Evolutionary conservation across 2,113 vertebrate genomes (phyloP), one percentile per base, ranked within the genome.

Genomic region (Etheostoma spectabile): DNA sequence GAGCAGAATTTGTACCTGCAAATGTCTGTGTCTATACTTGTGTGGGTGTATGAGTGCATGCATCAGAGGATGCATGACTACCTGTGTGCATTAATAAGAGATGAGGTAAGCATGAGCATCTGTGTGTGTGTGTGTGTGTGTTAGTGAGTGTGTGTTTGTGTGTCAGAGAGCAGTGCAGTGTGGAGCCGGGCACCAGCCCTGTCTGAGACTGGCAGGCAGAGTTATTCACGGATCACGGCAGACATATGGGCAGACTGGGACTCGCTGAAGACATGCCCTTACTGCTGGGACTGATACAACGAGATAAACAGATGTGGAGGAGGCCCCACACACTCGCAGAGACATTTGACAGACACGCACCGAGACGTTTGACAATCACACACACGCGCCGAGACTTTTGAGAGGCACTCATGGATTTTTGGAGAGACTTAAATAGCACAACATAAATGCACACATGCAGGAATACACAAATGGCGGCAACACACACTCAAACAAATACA

Each of bases 161-260:
- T 52, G 84, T 61, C 59, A 73, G 77, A 33, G 80, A 82, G 88
- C 64, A 45, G 62, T 0, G 75, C 18, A 38, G 88, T 78, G 84
- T 80, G 81, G 59, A 88, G 84, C 84, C 77, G 76, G 69, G 89
- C 85, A 79, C 81, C 82, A 35, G 88, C 78, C 81, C 85, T 80
- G 86, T 89, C 89, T 88, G 82, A 89, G 89, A 86, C 86, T 91
- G 87, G 88, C 88, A 89, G 88, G 87, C 79, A 89, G 84, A 86
- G 93, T 93, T 92, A 92, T 92, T 93, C 93, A 94, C 92, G 93
- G 91, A 94, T 93, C 92, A 93, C 89, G 38, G 93, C 89, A 91
- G 93, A 93, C 93, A 93, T 90, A 94, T 88, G 91, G 92, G 88
- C 86, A 86, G 87, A 89, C 90, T 86, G 91, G 89, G 89, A 91